Conservation (phyloP, 1,140 invertebrate genomes). For the Cyclargus thomasi region DNA sequence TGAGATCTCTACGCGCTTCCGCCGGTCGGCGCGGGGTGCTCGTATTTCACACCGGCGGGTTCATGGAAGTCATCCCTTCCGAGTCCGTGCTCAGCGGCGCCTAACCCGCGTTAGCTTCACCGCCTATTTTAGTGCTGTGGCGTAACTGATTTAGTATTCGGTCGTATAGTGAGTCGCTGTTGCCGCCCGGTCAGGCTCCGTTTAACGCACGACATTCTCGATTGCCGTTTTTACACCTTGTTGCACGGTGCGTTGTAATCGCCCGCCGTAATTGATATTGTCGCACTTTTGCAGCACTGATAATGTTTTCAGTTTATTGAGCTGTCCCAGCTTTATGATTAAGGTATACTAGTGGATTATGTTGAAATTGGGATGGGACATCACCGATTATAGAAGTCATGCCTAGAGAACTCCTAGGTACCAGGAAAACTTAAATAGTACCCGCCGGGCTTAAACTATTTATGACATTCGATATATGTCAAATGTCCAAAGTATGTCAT, state of each 20-base stretch:
- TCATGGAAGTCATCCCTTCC: constrained; percentile 38
- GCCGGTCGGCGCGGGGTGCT: constrained; percentile 5
- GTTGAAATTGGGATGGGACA: too few relatives aligned
- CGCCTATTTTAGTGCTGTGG: constrained; percentile 33
- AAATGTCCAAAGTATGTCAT: too few relatives aligned
- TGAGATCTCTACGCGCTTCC: background rate
- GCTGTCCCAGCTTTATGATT: too few relatives aligned
- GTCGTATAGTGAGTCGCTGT: constrained; percentile 25
- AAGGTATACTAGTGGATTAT: too few relatives aligned
- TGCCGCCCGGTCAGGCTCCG: constrained; percentile 27
- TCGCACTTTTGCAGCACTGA: background rate
- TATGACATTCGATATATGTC: too few relatives aligned
- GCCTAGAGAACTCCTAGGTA: too few relatives aligned
- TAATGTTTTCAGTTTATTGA: background rate
- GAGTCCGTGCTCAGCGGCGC: constrained; percentile 38
- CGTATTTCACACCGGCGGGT: constrained; percentile 32
- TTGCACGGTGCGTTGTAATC: constrained; percentile 3
- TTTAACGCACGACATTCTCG: constrained; percentile 17
- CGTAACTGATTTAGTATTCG: constrained; percentile 37
- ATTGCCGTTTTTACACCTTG: constrained; percentile 22
- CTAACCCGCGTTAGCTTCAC: constrained; percentile 46
- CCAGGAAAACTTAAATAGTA: too few relatives aligned
- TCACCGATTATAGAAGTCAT: too few relatives aligned
- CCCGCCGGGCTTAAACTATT: too few relatives aligned
- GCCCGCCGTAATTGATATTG: background rate